These are phyloP conservation scores for Ploceus nigricollis DNA, from an alignment of 2,113 vertebrate species.

Conservation along the genomic window DNA sequence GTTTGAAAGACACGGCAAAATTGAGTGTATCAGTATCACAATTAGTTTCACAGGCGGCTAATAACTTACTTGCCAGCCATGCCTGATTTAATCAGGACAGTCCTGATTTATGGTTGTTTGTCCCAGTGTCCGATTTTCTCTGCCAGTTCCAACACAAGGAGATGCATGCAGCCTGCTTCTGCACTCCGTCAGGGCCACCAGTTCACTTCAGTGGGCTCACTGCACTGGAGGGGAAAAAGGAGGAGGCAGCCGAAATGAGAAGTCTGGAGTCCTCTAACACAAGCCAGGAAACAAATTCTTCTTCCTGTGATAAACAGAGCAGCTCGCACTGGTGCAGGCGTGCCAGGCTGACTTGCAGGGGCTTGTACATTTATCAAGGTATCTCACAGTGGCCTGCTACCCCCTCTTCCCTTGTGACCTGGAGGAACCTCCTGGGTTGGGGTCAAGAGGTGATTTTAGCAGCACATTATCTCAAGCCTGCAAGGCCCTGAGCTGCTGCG, in stretches of 20 bases:
- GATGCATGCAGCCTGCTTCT: constrained; percentile 19
- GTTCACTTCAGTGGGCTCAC: background rate
- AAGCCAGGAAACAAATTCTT: background rate
- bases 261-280: background rate
- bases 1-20: constrained; percentile 73
- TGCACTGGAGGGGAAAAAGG: background rate
- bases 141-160: constrained; percentile 47
- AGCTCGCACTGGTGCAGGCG: background rate
- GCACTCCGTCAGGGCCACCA: background rate
- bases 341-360: background rate
- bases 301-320: constrained; percentile 15
- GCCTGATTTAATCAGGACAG: constrained; percentile 66
- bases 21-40: constrained; percentile 70
- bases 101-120: constrained; percentile 68
- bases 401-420: constrained; percentile 21
- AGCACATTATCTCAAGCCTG: constrained; percentile 50
- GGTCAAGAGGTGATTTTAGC: constrained; percentile 66
- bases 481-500: constrained; percentile 30
- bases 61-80: constrained; percentile 72
- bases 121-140: constrained; percentile 60
- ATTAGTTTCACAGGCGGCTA: constrained; percentile 72
- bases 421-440: constrained; percentile 38
- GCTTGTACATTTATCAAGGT: constrained; percentile 42
- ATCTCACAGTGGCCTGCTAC: constrained; percentile 8
- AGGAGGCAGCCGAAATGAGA: background rate